Evolutionary conservation across 2,797 vertebrate species (phyloP).

Genomic region (Nannoperca australis): DNA sequence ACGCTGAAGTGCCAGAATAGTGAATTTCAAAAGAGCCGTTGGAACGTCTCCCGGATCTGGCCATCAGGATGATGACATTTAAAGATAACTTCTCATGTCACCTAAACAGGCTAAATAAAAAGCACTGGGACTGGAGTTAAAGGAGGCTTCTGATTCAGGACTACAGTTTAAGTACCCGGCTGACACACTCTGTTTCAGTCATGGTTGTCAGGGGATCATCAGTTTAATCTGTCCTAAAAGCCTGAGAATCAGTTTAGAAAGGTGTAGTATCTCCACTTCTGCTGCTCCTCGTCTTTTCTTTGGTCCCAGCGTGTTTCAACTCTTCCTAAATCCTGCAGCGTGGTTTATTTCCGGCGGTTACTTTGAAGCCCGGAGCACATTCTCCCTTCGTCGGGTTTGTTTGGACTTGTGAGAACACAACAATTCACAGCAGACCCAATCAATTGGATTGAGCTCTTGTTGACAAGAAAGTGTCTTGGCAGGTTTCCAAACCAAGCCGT

Average conservation of each 20-base stretch:
- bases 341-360: slow-evolving; percentile 23
- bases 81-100: slow-evolving; percentile 27
- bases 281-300: background rate
- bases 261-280: background rate
- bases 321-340: background rate
- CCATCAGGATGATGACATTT: slow-evolving; percentile 23
- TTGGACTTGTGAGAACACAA: slow-evolving; percentile 52
- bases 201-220: slow-evolving; percentile 2
- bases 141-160: background rate
- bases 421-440: slow-evolving; percentile 53
- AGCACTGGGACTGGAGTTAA: background rate
- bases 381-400: slow-evolving; percentile 39
- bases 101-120: slow-evolving; percentile 18
- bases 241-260: background rate
- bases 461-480: slow-evolving; percentile 45
- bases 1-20: slow-evolving; percentile 5
- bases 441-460: slow-evolving; percentile 47
- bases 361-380: slow-evolving; percentile 46
- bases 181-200: background rate
- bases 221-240: slow-evolving; percentile 13
- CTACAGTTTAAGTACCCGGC: background rate
- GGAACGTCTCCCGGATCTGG: slow-evolving; percentile 20
- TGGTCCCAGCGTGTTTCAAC: slow-evolving; percentile 15
- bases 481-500: slow-evolving; percentile 31
- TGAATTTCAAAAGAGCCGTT: slow-evolving; percentile 15